A percentile compares a stretch with the other conserved stretches of the same genome.
phyloP scores from a whole-genome alignment of 2,113 vertebrate genomes.

The Sinocyclocheilus rhinocerous region DNA sequence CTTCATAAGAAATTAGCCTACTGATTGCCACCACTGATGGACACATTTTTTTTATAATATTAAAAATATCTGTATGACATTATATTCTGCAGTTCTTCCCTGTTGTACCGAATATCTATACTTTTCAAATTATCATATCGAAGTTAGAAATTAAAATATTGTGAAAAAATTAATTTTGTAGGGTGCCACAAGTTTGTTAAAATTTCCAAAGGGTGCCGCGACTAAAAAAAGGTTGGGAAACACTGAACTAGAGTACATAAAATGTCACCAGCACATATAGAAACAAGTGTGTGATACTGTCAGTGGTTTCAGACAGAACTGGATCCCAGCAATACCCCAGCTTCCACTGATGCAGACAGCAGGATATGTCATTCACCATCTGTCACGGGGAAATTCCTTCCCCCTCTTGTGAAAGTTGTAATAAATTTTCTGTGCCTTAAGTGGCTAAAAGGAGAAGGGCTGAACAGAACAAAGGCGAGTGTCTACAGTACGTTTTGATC shows the following conservation, averaged over 20 bases:
- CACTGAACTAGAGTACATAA: neutral
- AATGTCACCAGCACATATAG: neutral
- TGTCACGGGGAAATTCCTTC: constrained; percentile 65
- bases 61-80: too few relatives aligned
- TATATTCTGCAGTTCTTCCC: too few relatives aligned
- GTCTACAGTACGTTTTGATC: constrained; percentile 13
- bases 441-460: neutral
- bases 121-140: too few relatives aligned
- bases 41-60: too few relatives aligned
- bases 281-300: neutral
- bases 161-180: too few relatives aligned
- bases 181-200: too few relatives aligned
- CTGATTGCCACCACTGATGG: too few relatives aligned
- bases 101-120: too few relatives aligned
- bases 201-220: too few relatives aligned
- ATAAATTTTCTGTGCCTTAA: constrained; percentile 25
- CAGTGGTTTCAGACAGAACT: constrained; percentile 41
- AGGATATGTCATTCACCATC: constrained; percentile 57
- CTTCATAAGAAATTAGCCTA: too few relatives aligned
- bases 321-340: constrained; percentile 36
- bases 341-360: constrained; percentile 40
- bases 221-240: too few relatives aligned
- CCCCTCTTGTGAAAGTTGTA: constrained; percentile 23
- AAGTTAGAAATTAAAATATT: too few relatives aligned
- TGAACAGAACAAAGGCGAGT: constrained; percentile 20